A percentile compares a stretch with the other conserved stretches of the same genome.
Conservation (phyloP, 2,888 invertebrate genomes). For the Drosophila pseudotakahashii region DNA sequence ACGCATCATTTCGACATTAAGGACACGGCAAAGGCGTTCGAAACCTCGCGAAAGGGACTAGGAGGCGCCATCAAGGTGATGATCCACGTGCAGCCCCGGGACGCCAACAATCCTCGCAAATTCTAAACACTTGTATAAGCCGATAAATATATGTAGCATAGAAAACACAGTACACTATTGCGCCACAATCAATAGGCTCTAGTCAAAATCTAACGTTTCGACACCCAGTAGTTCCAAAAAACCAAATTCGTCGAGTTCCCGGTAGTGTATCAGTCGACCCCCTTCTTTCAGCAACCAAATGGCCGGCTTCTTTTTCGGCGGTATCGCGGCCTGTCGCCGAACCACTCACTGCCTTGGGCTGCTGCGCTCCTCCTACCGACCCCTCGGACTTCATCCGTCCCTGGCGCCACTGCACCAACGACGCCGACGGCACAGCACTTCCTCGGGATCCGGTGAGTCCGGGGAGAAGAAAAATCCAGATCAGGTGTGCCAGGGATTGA, state of each 20-base stretch:
- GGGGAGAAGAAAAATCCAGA: not conserved
- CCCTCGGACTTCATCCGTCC: not conserved
- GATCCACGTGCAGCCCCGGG: conserved; percentile 89
- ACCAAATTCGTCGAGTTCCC: conserved; percentile 20
- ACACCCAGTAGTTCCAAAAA: not conserved
- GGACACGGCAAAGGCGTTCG: conserved; percentile 92
- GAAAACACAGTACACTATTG: conserved; percentile 22
- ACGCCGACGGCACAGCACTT: not conserved
- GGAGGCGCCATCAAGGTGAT: conserved; percentile 94
- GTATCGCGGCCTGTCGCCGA: conserved; percentile 27
- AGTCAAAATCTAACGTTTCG: conserved; percentile 14
- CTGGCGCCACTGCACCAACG: not conserved
- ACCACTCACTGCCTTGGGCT: conserved; percentile 10
- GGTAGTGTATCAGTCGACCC: conserved; percentile 2
- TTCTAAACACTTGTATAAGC: conserved; percentile 40
- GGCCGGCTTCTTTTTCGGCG: conserved; percentile 31
- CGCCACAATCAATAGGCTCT: conserved; percentile 12
- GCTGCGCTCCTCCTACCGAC: not conserved
- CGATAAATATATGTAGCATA: conserved; percentile 10
- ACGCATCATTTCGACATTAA: conserved; percentile 93
- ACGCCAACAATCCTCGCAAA: conserved; percentile 85
- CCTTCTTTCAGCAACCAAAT: conserved; percentile 9
- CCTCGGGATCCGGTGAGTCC: not conserved
- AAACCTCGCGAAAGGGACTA: conserved; percentile 89
- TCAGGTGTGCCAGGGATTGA: not conserved